Evolutionary conservation across 2,888 invertebrate genomes (phyloP).

Genomic region (Pyrgus malvae): DNA sequence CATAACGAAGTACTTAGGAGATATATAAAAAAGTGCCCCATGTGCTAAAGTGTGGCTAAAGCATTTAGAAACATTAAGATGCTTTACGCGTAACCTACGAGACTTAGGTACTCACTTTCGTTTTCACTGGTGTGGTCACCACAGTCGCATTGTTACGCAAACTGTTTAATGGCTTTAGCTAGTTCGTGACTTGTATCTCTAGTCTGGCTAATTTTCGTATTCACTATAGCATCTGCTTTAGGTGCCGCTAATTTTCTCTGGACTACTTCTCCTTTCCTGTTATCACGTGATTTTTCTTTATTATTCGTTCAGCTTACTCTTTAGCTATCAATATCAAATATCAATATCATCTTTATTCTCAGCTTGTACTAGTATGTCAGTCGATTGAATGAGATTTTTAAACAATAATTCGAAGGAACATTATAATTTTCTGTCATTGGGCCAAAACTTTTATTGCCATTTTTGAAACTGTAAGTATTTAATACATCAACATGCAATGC

Average conservation of each 20-base stretch:
- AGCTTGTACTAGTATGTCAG: no score
- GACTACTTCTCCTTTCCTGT: neutral
- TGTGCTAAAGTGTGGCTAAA: neutral
- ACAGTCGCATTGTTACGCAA: slow-evolving; percentile 34
- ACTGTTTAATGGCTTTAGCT: slow-evolving; percentile 23
- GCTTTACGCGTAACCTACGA: slow-evolving; percentile 19
- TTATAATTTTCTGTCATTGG: no score
- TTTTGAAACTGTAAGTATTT: no score
- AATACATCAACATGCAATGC: no score
- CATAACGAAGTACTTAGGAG: no score
- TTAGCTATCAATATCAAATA: no score
- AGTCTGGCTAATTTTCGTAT: slow-evolving; percentile 17
- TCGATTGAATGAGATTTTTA: no score
- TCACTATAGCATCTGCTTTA: slow-evolving; percentile 2
- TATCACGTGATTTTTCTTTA: neutral
- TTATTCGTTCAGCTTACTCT: no score
- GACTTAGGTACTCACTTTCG: slow-evolving; percentile 33
- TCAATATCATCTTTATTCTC: no score
- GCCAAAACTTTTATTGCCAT: no score
- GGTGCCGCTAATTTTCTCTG: neutral
- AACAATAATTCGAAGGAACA: no score
- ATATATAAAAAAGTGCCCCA: neutral
- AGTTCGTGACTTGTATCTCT: slow-evolving; percentile 24
- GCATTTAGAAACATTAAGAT: slow-evolving; percentile 22
- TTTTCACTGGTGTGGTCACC: slow-evolving; percentile 33